Conservation (phyloP, 1,140 invertebrate genomes). For the Ladona fulva region DNA sequence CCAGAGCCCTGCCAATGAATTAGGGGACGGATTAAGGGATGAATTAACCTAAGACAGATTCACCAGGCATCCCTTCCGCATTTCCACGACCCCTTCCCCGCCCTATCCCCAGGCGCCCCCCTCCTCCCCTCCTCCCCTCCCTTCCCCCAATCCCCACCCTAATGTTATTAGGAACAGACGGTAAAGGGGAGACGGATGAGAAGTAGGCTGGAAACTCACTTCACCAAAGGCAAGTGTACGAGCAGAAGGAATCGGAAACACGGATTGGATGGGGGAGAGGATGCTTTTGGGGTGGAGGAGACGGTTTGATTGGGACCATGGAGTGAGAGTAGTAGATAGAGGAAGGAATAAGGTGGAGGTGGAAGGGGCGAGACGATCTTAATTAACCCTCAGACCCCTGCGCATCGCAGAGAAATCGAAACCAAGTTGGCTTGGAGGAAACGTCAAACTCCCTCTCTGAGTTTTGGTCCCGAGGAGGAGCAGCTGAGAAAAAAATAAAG, state of each 20-base stretch:
- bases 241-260: conserved; percentile 8
- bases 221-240: background rate
- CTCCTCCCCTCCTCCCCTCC: background rate
- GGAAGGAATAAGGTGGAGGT: background rate
- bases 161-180: conserved; percentile 1
- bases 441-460: background rate
- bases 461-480: no score
- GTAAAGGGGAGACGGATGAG: background rate
- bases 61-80: background rate
- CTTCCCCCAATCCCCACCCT: background rate
- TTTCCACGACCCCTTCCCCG: background rate
- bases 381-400: background rate
- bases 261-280: background rate
- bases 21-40: background rate
- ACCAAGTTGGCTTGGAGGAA: background rate
- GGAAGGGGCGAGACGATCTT: background rate
- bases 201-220: background rate
- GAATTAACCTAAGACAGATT: background rate
- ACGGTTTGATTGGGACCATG: background rate
- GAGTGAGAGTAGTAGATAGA: background rate
- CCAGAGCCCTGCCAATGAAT: background rate
- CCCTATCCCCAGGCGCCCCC: background rate
- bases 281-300: background rate
- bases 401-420: background rate
- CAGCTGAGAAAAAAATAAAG: no score